Percentiles rank a stretch among this genome's conserved stretches.
phyloP scores from a whole-genome alignment of 2,113 vertebrate species.

The Noturus placidus region DNA sequence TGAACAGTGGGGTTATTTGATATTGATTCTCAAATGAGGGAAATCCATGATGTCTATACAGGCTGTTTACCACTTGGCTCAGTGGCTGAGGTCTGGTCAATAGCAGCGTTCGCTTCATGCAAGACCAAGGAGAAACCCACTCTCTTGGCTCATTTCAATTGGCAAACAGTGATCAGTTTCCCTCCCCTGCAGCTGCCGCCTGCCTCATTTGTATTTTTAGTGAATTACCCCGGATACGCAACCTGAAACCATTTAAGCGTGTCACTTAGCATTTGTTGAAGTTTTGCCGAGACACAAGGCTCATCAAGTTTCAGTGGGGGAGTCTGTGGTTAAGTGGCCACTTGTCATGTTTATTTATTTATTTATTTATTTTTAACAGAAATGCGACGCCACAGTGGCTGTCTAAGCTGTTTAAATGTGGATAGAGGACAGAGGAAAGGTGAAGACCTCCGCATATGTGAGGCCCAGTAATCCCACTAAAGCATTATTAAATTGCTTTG shows the following conservation, averaged over 20 bases:
- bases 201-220: slow-evolving; percentile 79
- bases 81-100: slow-evolving; percentile 59
- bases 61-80: slow-evolving; percentile 64
- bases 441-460: slow-evolving; percentile 40
- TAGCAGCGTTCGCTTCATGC: slow-evolving; percentile 48
- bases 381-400: slow-evolving; percentile 57
- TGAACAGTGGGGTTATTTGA: slow-evolving; percentile 77
- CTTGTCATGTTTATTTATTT: slow-evolving; percentile 78
- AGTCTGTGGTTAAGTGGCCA: slow-evolving; percentile 74
- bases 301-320: slow-evolving; percentile 73
- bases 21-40: slow-evolving; percentile 77
- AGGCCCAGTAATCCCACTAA: slow-evolving; percentile 44
- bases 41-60: slow-evolving; percentile 69
- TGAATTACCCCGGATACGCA: slow-evolving; percentile 75
- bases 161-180: slow-evolving; percentile 65
- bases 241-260: slow-evolving; percentile 78
- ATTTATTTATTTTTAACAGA: slow-evolving; percentile 59
- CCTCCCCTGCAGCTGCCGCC: slow-evolving; percentile 48
- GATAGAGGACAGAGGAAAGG: slow-evolving; percentile 50
- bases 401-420: slow-evolving; percentile 64
- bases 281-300: slow-evolving; percentile 67
- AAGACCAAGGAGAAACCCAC: slow-evolving; percentile 46
- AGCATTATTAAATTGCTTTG: slow-evolving; percentile 52
- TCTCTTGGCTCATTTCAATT: slow-evolving; percentile 60
- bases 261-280: slow-evolving; percentile 79